Conservation (phyloP, 2,888 invertebrate genomes). For the Tromatobia lineatoria region DNA sequence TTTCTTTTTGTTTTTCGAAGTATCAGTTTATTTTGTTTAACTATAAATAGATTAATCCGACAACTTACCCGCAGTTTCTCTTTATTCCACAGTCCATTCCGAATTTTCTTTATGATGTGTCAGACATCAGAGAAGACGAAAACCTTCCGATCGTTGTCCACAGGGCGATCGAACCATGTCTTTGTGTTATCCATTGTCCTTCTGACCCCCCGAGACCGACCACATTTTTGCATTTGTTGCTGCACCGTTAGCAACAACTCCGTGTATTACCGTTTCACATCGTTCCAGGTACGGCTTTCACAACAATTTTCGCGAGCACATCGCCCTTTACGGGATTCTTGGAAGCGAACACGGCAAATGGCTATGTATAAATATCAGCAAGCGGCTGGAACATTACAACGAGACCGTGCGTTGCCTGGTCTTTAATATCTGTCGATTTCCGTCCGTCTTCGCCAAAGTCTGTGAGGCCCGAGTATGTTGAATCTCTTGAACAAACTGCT, state of each 20-base stretch:
- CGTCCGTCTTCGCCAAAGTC: constrained; percentile 26
- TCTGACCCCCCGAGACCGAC: constrained; percentile 36
- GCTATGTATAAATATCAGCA: constrained; percentile 41
- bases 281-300: constrained; percentile 52
- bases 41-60: background rate
- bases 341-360: constrained; percentile 39
- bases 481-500: constrained; percentile 7
- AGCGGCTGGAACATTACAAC: constrained; percentile 61
- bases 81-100: constrained; percentile 44
- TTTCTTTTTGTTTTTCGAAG: background rate
- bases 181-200: constrained; percentile 29
- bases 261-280: constrained; percentile 51
- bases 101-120: constrained; percentile 43
- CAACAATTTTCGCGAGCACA: constrained; percentile 33
- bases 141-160: constrained; percentile 41
- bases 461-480: constrained; percentile 29
- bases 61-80: constrained; percentile 38
- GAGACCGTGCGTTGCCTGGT: too few species aligned
- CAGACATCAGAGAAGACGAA: constrained; percentile 48
- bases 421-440: constrained; percentile 23
- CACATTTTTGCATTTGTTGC: constrained; percentile 48
- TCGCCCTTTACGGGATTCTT: constrained; percentile 43
- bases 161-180: constrained; percentile 39
- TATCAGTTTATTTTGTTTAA: background rate
- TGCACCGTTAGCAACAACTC: constrained; percentile 53